These are phyloP conservation scores for Helarctos malayanus DNA, from an alignment of 2,797 vertebrate species.

Conservation along the genomic window DNA sequence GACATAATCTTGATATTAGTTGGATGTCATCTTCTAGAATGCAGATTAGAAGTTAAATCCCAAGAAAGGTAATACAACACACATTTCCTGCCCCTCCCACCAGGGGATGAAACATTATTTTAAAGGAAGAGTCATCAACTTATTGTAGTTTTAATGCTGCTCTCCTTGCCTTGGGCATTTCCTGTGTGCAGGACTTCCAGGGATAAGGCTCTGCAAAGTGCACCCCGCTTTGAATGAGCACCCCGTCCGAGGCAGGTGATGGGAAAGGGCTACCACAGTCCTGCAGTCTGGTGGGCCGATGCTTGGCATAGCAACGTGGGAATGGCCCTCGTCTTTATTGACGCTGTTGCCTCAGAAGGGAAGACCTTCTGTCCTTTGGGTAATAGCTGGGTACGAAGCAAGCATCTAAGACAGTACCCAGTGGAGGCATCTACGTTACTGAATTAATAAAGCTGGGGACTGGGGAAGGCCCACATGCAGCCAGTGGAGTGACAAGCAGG, in stretches of 20 bases:
- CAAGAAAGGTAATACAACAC: not conserved
- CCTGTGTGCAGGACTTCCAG: not conserved
- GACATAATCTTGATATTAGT: not conserved
- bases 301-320: not conserved
- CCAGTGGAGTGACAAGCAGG: not conserved
- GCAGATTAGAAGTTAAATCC: constrained; percentile 16
- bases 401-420: not conserved
- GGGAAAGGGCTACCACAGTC: not conserved
- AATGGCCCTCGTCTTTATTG: not conserved
- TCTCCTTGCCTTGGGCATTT: not conserved
- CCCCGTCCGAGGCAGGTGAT: not conserved
- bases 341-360: not conserved
- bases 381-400: not conserved
- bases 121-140: not conserved
- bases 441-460: constrained; percentile 10
- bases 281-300: not conserved
- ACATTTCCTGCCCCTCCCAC: accelerated
- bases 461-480: not conserved
- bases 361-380: not conserved
- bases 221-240: not conserved
- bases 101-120: not conserved
- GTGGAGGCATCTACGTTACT: not conserved
- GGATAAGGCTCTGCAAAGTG: not conserved
- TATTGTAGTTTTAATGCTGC: not conserved
- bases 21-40: not conserved